Percentiles rank a stretch among this genome's conserved stretches.
These are phyloP conservation scores for Frankliniella fusca DNA, from an alignment of 2,888 invertebrate genomes.

Conservation along the genomic window DNA sequence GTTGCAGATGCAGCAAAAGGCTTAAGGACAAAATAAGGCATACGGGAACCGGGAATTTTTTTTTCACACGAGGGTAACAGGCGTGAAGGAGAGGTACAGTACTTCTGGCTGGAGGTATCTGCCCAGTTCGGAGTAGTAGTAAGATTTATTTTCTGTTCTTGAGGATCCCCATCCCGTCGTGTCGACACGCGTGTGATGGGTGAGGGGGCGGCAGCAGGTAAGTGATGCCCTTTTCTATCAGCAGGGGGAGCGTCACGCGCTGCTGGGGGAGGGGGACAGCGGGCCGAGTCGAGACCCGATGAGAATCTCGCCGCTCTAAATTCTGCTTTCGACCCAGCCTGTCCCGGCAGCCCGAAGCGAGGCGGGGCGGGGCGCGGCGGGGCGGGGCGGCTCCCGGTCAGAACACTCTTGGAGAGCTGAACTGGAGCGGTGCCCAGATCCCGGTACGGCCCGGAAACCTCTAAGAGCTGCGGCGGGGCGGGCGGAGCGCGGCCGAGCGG, in stretches of 20 bases:
- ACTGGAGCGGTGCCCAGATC: background rate
- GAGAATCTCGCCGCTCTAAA: conserved; percentile 24
- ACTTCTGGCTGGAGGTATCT: too few species aligned
- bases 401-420: background rate
- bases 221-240: conserved; percentile 3
- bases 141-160: too few species aligned
- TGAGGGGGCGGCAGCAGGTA: background rate
- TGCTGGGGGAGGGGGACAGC: background rate
- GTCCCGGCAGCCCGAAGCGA: background rate
- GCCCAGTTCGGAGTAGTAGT: too few species aligned
- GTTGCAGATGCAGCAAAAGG: too few species aligned
- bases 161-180: too few species aligned
- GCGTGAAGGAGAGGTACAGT: too few species aligned
- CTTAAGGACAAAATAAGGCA: too few species aligned
- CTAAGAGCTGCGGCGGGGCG: background rate
- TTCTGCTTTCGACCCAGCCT: background rate
- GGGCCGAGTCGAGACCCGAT: background rate
- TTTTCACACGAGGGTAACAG: too few species aligned
- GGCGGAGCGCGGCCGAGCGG: background rate
- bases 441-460: background rate
- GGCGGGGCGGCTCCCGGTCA: background rate
- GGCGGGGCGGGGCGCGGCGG: background rate
- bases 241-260: too few species aligned
- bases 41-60: too few species aligned
- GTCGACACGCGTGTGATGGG: too few species aligned